These are phyloP conservation scores for Lottia gigantea DNA, from an alignment of 2,888 invertebrate genomes.

Conservation along the genomic window DNA sequence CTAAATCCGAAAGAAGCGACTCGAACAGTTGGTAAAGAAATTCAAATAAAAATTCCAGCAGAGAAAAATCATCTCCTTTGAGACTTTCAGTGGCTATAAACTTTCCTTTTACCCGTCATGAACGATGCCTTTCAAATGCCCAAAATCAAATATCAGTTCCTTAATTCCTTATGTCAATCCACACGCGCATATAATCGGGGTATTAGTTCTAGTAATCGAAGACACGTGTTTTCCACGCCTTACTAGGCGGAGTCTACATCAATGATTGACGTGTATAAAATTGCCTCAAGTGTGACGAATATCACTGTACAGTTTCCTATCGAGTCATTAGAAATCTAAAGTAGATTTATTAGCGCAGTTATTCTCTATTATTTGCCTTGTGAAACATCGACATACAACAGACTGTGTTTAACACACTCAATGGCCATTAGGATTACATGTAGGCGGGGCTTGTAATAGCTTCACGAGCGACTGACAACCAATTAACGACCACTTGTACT, in stretches of 20 bases:
- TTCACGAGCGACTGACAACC: background rate
- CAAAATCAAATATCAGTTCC: too few species aligned
- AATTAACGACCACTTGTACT: background rate
- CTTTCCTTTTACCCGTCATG: too few species aligned
- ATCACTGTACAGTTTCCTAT: slow-evolving; percentile 8
- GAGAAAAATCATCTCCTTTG: too few species aligned
- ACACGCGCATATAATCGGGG: background rate
- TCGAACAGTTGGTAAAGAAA: too few species aligned
- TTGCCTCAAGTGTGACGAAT: slow-evolving; percentile 8
- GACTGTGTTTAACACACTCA: background rate
- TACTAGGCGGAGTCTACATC: background rate
- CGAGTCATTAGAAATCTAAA: slow-evolving; percentile 7
- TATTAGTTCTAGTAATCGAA: background rate
- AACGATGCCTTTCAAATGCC: too few species aligned
- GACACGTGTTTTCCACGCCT: slow-evolving; percentile 1
- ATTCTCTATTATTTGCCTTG: slow-evolving; percentile 10
- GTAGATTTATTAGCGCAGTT: slow-evolving; percentile 8
- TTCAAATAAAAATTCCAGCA: too few species aligned
- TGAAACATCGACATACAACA: slow-evolving; percentile 1
- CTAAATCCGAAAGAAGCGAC: too few species aligned
- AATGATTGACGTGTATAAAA: background rate
- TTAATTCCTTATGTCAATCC: background rate
- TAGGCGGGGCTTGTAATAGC: background rate
- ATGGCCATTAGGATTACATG: background rate
- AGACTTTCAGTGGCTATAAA: too few species aligned